These are phyloP conservation scores for Ericerus pela DNA, from an alignment of 1,140 invertebrate species.

Conservation along the genomic window DNA sequence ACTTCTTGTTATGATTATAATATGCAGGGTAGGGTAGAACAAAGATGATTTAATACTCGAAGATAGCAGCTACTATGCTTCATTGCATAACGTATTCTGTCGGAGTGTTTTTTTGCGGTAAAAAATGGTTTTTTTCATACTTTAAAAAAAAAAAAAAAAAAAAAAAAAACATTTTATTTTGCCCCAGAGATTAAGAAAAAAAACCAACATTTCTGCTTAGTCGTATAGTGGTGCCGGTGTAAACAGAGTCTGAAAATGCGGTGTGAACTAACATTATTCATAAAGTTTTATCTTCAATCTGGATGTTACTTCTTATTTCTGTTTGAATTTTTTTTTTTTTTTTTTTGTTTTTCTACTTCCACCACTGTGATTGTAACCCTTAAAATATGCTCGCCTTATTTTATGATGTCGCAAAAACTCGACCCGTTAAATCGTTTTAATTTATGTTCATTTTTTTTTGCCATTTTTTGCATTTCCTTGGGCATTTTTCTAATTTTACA, in stretches of 20 bases:
- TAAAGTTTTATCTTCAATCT: conserved; percentile 9
- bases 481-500: too few species aligned
- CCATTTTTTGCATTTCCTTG: not conserved
- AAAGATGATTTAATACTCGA: conserved; percentile 7
- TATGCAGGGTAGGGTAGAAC: not conserved
- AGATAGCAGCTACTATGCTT: conserved; percentile 10
- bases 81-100: not conserved
- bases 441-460: not conserved
- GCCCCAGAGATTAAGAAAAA: conserved; percentile 1
- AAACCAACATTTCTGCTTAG: too few species aligned
- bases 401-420: too few species aligned
- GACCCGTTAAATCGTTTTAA: conserved; percentile 6
- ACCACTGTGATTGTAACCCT: too few species aligned
- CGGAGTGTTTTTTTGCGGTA: not conserved
- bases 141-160: too few species aligned
- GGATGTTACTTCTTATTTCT: conserved; percentile 8
- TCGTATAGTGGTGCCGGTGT: not conserved
- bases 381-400: not conserved
- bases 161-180: conserved; percentile 11
- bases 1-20: conserved; percentile 11
- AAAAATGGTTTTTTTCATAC: not conserved
- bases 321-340: not conserved
- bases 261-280: conserved; percentile 12
- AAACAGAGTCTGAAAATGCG: not conserved
- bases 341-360: not conserved